Base-by-base conservation (phyloP, 1,140 invertebrate genomes). In the Drosophila auraria region DNA sequence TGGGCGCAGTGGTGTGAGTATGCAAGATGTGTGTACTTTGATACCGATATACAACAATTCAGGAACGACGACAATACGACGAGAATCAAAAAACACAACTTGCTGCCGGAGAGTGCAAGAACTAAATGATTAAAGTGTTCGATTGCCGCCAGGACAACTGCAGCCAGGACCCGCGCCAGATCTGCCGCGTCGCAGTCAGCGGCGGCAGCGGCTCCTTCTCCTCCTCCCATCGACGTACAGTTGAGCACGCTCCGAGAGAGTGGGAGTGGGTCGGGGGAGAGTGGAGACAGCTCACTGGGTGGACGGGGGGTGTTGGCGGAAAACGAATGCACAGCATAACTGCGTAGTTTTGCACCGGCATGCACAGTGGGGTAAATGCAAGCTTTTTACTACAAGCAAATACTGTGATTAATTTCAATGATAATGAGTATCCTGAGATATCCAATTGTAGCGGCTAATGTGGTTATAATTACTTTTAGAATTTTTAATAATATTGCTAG, bases 1-100 rank as follows among this genome's bases (percentile, higher is more conserved):
- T 80, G 49, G 72, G 40, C 81, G 68, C 61, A 54, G 59, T 62
- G 65, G 62, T 75, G 78, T 82, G 64, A 78, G 69, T 86, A 77
- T 80, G 81, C 81, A 83, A 83, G 69, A 84, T 84, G 82, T 87
- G 83, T 87, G 80, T 87, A 83, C 82, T 87, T 76, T 76, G 71
- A 81, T 87, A 89, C 86, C 84, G 78, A 89, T 87, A 90, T 87
- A 87, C 81, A 89, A 89, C 78, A 89, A 89, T 90, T 90, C 83
- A 89, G 87, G 89, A 89, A 89, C 84, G 84, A 82, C 83, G 83
- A 87, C 83, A 78, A 87, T 76, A 87, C 83, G 82, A 87, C 84
- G 84, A 89, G 80, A 89, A 91, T 90, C 90, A 90, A 91, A 92
- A 92, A 92, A 92, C 89, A 92, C 91, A 92, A 92, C 91, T 92